These are phyloP conservation scores for Frankliniella intonsa DNA, from an alignment of 2,888 invertebrate species.

Conservation along the genomic window DNA sequence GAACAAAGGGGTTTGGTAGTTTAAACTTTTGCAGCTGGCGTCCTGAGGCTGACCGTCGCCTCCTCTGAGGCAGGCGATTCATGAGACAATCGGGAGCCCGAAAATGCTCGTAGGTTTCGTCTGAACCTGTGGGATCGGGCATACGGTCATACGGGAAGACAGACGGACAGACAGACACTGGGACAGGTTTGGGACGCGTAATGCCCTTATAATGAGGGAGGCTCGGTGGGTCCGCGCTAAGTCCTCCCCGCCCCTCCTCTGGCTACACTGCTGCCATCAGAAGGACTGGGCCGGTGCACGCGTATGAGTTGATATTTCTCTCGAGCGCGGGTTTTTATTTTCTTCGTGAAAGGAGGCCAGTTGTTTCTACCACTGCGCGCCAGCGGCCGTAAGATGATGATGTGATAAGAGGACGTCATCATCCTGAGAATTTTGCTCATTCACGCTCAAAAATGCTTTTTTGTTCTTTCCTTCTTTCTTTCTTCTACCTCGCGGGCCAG, in stretches of 20 bases:
- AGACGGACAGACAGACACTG: not conserved
- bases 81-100: no score
- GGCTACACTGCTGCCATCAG: not conserved
- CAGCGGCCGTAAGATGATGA: no score
- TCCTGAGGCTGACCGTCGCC: no score
- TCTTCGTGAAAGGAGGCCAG: no score
- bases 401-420: not conserved
- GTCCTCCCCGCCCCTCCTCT: not conserved
- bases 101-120: no score
- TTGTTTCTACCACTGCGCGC: no score
- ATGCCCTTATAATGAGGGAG: conserved; percentile 15
- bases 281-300: not conserved
- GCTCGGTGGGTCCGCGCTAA: not conserved
- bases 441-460: not conserved
- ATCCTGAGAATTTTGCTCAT: not conserved
- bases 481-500: not conserved
- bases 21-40: no score
- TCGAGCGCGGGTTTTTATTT: no score
- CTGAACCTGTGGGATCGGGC: no score
- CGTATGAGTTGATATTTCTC: no score
- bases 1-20: no score
- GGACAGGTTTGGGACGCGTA: not conserved
- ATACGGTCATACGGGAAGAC: not conserved
- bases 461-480: not conserved
- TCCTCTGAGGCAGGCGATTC: no score